A percentile compares a stretch with the other conserved stretches of the same genome.
phyloP scores from a whole-genome alignment of 1,140 invertebrate species.

The Calephelis virginiensis region DNA sequence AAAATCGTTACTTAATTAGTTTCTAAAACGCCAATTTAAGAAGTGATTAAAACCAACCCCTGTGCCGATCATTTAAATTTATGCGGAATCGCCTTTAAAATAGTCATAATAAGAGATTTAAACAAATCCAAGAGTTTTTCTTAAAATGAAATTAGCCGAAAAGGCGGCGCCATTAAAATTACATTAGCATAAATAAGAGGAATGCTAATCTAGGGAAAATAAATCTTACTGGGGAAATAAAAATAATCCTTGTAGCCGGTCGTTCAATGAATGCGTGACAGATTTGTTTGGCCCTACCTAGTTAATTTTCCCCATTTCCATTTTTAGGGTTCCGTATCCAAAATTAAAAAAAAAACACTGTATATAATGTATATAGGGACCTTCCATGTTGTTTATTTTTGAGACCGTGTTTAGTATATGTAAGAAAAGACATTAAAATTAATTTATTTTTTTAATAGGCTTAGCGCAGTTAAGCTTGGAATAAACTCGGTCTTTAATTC shows the following conservation, averaged over 20 bases:
- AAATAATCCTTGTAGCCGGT: conserved; percentile 55
- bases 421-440: no score
- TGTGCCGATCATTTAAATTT: conserved; percentile 58
- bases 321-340: no score
- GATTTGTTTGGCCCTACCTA: conserved; percentile 30
- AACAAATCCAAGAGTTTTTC: conserved; percentile 70
- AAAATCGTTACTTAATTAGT: neutral
- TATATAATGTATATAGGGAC: no score
- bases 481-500: no score
- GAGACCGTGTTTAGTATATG: no score
- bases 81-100: conserved; percentile 55
- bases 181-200: conserved; percentile 78
- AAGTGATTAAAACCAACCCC: conserved; percentile 46
- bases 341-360: no score
- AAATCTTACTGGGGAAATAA: conserved; percentile 69
- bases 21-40: conserved; percentile 24
- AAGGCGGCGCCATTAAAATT: conserved; percentile 74
- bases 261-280: conserved; percentile 56
- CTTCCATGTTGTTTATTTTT: no score
- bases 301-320: conserved; percentile 8
- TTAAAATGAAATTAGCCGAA: conserved; percentile 75
- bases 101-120: conserved; percentile 68
- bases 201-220: conserved; percentile 75
- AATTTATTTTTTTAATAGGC: no score
- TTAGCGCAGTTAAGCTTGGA: no score